phyloP scores from a whole-genome alignment of 2,113 vertebrate genomes.

The Mungos mungo region DNA sequence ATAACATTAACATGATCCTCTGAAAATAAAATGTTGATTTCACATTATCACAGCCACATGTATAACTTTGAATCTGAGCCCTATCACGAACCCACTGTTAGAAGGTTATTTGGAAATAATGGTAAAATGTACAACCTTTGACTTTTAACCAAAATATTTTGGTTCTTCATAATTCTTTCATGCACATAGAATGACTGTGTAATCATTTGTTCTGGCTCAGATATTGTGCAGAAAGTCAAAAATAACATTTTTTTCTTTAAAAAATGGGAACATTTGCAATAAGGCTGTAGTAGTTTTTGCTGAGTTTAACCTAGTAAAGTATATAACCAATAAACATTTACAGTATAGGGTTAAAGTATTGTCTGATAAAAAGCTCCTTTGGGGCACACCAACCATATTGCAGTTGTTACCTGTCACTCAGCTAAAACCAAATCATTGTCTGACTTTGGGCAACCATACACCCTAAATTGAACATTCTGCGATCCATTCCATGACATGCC shows the following conservation, averaged over 20 bases:
- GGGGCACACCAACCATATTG: background rate
- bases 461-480: slow-evolving; percentile 28
- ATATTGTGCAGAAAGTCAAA: background rate
- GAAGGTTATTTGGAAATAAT: background rate
- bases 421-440: slow-evolving; percentile 1
- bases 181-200: background rate
- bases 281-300: background rate
- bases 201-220: slow-evolving; percentile 18
- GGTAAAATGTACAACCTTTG: background rate
- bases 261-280: background rate
- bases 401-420: slow-evolving; percentile 5
- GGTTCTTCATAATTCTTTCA: background rate
- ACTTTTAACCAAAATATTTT: background rate
- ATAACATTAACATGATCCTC: background rate
- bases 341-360: background rate
- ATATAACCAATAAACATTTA: background rate
- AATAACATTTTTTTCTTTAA: background rate
- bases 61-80: background rate
- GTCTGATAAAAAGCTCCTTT: slow-evolving; percentile 25
- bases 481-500: background rate
- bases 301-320: slow-evolving; percentile 15
- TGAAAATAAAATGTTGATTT: background rate
- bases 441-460: background rate
- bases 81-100: background rate
- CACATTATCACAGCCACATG: background rate